Evolutionary conservation across 2,113 vertebrate genomes (phyloP).

Genomic region (Notechis scutatus): DNA sequence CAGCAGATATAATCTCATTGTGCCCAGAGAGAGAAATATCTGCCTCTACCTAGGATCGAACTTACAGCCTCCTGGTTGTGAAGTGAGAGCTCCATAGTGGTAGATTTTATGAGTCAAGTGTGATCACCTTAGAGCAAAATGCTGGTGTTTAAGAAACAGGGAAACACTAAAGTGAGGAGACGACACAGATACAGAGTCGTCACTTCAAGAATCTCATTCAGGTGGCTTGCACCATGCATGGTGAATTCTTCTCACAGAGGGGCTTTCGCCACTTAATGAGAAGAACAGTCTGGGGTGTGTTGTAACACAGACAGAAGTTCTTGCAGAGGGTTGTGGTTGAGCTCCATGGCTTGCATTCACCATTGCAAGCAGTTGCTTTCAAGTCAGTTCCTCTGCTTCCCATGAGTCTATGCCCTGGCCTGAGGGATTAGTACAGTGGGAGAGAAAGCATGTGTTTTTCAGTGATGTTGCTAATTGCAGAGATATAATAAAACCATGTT

Average conservation of each 20-base stretch:
- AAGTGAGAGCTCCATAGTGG: neutral
- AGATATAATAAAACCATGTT: neutral
- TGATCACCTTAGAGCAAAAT: neutral
- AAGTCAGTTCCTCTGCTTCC: neutral
- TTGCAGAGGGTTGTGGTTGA: neutral
- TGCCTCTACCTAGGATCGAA: no score
- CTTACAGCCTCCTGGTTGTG: no score
- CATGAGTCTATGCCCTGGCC: neutral
- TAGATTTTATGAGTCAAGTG: constrained; percentile 20
- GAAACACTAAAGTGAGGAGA: constrained; percentile 25
- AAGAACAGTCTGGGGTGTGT: neutral
- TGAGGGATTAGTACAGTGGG: neutral
- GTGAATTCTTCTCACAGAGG: neutral
- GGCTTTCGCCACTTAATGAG: neutral
- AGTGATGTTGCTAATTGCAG: neutral
- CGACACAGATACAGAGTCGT: neutral
- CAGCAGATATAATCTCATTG: no score
- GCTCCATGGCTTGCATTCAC: neutral
- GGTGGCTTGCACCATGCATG: neutral
- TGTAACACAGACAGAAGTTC: neutral
- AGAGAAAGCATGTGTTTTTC: neutral
- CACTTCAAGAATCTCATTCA: no score
- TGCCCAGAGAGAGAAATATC: no score
- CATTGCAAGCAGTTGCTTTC: neutral
- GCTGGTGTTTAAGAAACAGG: constrained; percentile 23